Conservation (phyloP, 2,113 vertebrate genomes). For the Rana temporaria region DNA sequence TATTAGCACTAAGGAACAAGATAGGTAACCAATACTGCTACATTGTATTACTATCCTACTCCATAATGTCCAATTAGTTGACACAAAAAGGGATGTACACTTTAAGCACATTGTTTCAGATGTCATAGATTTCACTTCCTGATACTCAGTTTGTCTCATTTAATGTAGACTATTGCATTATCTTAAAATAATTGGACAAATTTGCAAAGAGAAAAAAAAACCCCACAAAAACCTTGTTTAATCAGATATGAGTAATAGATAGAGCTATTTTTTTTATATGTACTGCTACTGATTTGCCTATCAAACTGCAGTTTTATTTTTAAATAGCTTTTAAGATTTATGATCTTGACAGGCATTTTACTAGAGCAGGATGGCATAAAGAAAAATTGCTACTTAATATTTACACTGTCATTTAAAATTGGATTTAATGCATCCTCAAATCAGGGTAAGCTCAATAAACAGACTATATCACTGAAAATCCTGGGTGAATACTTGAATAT, state of each 20-base stretch:
- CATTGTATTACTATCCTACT: too few relatives aligned
- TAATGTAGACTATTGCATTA: constrained; percentile 30
- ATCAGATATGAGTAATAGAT: constrained; percentile 52
- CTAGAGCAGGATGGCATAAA: constrained; percentile 39
- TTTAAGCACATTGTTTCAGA: too few relatives aligned
- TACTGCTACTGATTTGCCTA: constrained; percentile 30
- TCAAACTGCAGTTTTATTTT: constrained; percentile 49
- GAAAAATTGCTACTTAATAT: constrained; percentile 48
- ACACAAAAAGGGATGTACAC: too few relatives aligned
- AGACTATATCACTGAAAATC: background rate
- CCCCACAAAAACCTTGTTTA: constrained; percentile 27
- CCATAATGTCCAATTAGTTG: too few relatives aligned
- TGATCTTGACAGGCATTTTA: constrained; percentile 50
- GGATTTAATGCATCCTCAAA: constrained; percentile 29
- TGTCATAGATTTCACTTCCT: background rate
- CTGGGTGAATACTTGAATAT: background rate
- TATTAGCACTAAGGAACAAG: too few relatives aligned
- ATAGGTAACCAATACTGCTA: too few relatives aligned
- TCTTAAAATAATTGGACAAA: constrained; percentile 43
- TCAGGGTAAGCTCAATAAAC: constrained; percentile 15
- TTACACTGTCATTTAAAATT: constrained; percentile 46
- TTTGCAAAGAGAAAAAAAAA: constrained; percentile 21
- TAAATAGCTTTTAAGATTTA: constrained; percentile 56
- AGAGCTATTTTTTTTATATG: constrained; percentile 36
- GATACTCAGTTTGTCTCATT: constrained; percentile 8